Base-by-base conservation (phyloP, 2,113 vertebrate species). In the Oncorhynchus tshawytscha region DNA sequence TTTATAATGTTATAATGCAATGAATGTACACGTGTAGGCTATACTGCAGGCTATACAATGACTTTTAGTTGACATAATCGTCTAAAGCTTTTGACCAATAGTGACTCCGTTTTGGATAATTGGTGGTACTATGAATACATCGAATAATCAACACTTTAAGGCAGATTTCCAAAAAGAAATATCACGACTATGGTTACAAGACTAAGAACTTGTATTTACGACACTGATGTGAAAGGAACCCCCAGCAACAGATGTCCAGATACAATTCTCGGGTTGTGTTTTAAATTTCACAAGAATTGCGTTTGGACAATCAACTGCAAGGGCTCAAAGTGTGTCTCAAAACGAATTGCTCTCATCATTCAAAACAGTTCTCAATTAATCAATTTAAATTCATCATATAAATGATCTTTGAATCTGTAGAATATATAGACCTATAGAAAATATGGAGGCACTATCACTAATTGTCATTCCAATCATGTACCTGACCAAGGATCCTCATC, bases 211-310 rank as follows among this genome's bases (percentile, higher is more conserved):
- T 34, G 4, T 25, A 27, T 27, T 20, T 27, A 0, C n/a, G n/a
- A 68, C 31, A 31, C 72, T 75, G 89, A 76, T 74, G 91, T 34
- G 72, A 54, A 74, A 85, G 73, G 93, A 94, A 94, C 93, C 81
- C 91, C 94, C 93, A 95, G 95, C 96, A 95, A 98, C 96, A 96
- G 97, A 99, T 97, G 96, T 98, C 97, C 97, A 97, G 91, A 93
- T 96, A 98, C 97, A 99, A 99, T 96, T 97, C 97, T 99, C 95
- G 96, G 94, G 90, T 95, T 90, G 88, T 80, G 82, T 91, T 93
- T 87, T 85, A 90, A 89, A 92, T 94, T 90, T 93, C 67, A 91
- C 92, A 90, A 93, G 91, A 93, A 93, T 94, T 93, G 93, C 92
- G 94, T 94, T 94, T 94, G 89, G 95, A 94, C 92, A 94, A 93